A percentile compares a stretch with the other conserved stretches of the same genome.
Conservation (phyloP, 2,888 invertebrate species). For the Drosophila incognita region DNA sequence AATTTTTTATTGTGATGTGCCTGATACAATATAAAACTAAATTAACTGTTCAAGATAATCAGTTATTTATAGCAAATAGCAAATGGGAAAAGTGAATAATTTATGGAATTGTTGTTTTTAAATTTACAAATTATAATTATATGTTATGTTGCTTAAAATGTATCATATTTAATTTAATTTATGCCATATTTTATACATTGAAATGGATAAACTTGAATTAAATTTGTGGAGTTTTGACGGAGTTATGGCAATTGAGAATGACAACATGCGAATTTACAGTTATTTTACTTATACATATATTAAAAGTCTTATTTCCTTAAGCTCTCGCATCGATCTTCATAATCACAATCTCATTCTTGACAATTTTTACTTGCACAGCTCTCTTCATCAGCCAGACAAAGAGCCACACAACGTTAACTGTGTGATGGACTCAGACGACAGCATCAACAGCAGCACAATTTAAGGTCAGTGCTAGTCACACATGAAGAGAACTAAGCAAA, state of each 20-base stretch:
- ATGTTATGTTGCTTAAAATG: background rate
- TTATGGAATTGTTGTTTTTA: background rate
- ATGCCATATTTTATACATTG: background rate
- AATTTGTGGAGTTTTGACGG: background rate
- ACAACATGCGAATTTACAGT: background rate
- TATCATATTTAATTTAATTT: background rate
- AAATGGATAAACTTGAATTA: background rate
- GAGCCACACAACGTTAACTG: background rate
- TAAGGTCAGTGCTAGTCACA: conserved; percentile 62
- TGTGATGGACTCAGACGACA: conserved; percentile 51
- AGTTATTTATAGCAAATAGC: background rate
- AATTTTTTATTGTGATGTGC: conserved; percentile 1
- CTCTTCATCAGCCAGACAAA: background rate
- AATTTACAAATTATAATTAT: background rate
- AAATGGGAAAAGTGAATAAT: background rate
- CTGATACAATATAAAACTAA: conserved; percentile 1
- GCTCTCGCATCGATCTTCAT: background rate
- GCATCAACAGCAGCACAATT: conserved; percentile 17
- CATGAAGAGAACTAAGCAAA: conserved; percentile 1
- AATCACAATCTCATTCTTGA: background rate
- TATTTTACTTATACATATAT: background rate
- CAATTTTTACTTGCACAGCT: background rate
- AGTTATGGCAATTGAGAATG: background rate
- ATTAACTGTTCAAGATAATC: background rate
- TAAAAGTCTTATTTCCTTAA: background rate